Percentiles rank a stretch among this genome's conserved stretches.
Evolutionary conservation across 2,888 invertebrate species (phyloP).

Genomic region (Tinea pellionella): DNA sequence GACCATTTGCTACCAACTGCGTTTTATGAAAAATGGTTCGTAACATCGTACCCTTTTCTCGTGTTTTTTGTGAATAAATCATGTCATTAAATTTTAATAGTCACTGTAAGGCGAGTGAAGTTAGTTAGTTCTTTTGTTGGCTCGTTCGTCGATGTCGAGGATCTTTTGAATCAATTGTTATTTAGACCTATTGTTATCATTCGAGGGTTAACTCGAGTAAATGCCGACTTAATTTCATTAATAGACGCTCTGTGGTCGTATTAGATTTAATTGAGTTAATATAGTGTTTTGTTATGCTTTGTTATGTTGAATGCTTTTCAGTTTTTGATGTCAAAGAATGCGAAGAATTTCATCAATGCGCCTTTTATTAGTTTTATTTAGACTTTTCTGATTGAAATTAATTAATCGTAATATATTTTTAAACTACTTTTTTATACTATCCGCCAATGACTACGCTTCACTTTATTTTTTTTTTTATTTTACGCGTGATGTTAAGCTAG

Average conservation of each 20-base stretch:
- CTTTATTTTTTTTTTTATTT: too few relatives aligned
- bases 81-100: slow-evolving; percentile 71
- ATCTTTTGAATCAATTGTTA: slow-evolving; percentile 63
- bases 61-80: slow-evolving; percentile 63
- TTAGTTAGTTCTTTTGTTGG: slow-evolving; percentile 66
- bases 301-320: slow-evolving; percentile 23
- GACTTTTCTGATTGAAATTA: too few relatives aligned
- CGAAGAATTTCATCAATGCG: neutral
- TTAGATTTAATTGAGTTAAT: slow-evolving; percentile 67
- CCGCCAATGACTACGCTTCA: too few relatives aligned
- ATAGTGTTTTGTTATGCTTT: slow-evolving; percentile 42
- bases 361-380: neutral
- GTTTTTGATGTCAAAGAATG: neutral
- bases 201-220: slow-evolving; percentile 61
- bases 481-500: too few relatives aligned
- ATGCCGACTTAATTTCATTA: slow-evolving; percentile 69
- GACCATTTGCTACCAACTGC: slow-evolving; percentile 70
- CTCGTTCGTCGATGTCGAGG: slow-evolving; percentile 35
- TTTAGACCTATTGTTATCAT: slow-evolving; percentile 54
- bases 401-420: too few relatives aligned
- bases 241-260: slow-evolving; percentile 32
- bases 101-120: slow-evolving; percentile 53
- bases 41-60: slow-evolving; percentile 66
- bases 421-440: too few relatives aligned
- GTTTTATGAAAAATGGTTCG: slow-evolving; percentile 69